Percentiles rank a stretch among this genome's conserved stretches.
Evolutionary conservation across 1,140 invertebrate genomes (phyloP).

Genomic region (Daktulosphaira vitifoliae): DNA sequence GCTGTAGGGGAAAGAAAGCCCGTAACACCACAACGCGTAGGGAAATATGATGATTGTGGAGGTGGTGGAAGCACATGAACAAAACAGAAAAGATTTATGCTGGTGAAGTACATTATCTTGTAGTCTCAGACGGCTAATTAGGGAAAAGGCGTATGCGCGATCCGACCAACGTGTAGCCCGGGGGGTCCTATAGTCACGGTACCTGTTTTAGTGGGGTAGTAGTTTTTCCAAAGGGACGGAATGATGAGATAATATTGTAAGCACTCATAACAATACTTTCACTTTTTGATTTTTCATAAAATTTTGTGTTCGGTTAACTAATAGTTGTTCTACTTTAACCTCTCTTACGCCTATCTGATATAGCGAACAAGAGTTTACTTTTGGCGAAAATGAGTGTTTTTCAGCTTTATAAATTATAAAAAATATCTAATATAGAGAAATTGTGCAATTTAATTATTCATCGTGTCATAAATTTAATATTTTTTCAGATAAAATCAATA

Average conservation of each 20-base stretch:
- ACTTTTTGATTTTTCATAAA: neutral
- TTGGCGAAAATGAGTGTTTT: too few relatives aligned
- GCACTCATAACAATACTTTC: neutral
- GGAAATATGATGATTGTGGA: constrained; percentile 39
- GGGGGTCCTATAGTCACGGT: neutral
- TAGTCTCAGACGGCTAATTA: constrained; percentile 49
- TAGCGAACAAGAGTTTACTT: too few relatives aligned
- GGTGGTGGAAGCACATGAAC: neutral
- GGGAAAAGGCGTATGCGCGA: constrained; percentile 41
- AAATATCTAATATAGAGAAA: too few relatives aligned
- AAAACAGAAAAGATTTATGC: constrained; percentile 45
- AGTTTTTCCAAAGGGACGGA: neutral
- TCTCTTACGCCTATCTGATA: too few relatives aligned
- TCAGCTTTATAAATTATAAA: too few relatives aligned
- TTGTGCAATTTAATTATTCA: too few relatives aligned
- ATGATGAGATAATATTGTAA: constrained; percentile 17
- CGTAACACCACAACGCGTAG: constrained; percentile 52
- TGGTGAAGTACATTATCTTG: constrained; percentile 49
- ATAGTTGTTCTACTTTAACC: too few relatives aligned
- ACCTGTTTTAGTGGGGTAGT: neutral
- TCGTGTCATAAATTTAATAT: too few relatives aligned
- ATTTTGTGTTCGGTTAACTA: neutral
- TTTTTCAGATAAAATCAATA: too few relatives aligned
- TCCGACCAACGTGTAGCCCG: constrained; percentile 16
- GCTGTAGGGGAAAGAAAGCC: constrained; percentile 52